phyloP scores from a whole-genome alignment of 2,888 invertebrate species.

The Atethmia centrago region DNA sequence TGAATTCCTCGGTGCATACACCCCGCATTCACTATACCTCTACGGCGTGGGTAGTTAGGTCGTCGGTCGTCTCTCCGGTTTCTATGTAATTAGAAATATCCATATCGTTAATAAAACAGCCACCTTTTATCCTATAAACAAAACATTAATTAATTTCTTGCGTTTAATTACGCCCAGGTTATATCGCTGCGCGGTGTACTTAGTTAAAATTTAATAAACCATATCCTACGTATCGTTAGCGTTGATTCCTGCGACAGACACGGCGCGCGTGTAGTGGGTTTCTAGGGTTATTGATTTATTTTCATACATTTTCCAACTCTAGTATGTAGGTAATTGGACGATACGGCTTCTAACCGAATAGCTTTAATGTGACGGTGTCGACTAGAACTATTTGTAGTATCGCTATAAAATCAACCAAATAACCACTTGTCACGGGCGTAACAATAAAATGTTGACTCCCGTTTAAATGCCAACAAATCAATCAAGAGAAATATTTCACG shows the following conservation, averaged over 20 bases:
- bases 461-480: conserved; percentile 6
- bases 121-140: conserved; percentile 21
- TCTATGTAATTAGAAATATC: neutral
- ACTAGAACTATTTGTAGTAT: neutral
- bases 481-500: neutral
- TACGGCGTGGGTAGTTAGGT: neutral
- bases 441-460: neutral
- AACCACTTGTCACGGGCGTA: neutral
- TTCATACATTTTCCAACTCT: conserved; percentile 16
- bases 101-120: neutral
- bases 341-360: neutral
- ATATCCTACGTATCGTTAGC: conserved; percentile 30
- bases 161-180: conserved; percentile 32
- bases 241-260: conserved; percentile 30
- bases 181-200: conserved; percentile 35
- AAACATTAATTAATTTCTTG: conserved; percentile 39
- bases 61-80: neutral
- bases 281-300: conserved; percentile 40
- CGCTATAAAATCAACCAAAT: neutral
- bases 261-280: conserved; percentile 11
- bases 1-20: neutral
- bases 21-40: neutral
- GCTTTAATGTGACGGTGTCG: neutral
- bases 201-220: conserved; percentile 53
- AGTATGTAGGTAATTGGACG: conserved; percentile 7